A percentile compares a stretch with the other conserved stretches of the same genome.
phyloP scores from a whole-genome alignment of 2,113 vertebrate species.

The Salvelinus sp. region DNA sequence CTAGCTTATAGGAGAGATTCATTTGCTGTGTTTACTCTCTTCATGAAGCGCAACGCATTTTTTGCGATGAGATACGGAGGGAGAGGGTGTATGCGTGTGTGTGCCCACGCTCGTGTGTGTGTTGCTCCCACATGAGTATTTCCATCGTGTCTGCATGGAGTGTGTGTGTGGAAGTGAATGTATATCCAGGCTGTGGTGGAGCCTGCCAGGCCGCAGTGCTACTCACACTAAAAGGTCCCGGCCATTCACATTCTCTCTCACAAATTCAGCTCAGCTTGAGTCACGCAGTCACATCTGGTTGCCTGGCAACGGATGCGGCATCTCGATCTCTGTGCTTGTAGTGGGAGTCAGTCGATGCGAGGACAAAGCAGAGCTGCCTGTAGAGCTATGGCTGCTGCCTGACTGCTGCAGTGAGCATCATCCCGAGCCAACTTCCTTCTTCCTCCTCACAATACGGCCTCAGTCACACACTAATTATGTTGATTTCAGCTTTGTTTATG shows the following conservation, averaged over 20 bases:
- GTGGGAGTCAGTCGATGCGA: constrained; percentile 3
- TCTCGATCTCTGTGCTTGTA: neutral
- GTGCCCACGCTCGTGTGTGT: too few species aligned
- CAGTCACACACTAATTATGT: neutral
- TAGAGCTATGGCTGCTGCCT: neutral
- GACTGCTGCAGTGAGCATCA: constrained; percentile 2
- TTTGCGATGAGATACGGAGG: too few species aligned
- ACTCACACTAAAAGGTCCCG: neutral
- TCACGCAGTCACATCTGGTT: constrained; percentile 51
- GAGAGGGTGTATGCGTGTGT: too few species aligned
- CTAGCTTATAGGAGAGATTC: neutral
- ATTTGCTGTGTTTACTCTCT: neutral
- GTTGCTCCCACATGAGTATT: constrained; percentile 13
- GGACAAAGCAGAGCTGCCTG: constrained; percentile 18
- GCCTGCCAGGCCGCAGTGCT: neutral
- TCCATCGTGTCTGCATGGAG: neutral
- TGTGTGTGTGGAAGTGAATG: neutral
- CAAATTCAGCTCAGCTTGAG: constrained; percentile 27
- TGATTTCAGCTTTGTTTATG: too few species aligned
- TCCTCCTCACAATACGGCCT: neutral
- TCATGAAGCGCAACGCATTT: too few species aligned
- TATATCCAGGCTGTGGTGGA: neutral
- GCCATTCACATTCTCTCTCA: neutral
- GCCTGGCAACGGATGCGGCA: constrained; percentile 51
- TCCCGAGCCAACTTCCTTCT: neutral